phyloP scores from a whole-genome alignment of 2,113 vertebrate species.

The Colossoma macropomum region DNA sequence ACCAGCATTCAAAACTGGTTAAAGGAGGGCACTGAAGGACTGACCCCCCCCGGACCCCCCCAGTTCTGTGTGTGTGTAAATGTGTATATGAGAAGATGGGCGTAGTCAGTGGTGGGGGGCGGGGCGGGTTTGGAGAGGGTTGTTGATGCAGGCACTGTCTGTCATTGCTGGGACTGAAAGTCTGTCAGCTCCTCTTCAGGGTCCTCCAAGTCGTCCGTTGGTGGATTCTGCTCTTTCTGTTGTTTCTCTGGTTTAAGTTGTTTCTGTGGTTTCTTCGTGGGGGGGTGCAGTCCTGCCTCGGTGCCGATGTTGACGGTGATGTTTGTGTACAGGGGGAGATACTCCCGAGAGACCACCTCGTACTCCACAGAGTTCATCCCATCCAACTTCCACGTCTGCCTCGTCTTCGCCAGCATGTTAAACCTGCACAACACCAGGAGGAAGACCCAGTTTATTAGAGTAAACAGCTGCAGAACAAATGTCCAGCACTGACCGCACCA shows the following conservation, averaged over 20 bases:
- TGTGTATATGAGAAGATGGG: neutral
- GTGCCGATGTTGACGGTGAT: slow-evolving; percentile 82
- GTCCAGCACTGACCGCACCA: neutral
- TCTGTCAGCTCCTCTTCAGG: neutral
- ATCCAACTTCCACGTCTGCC: slow-evolving; percentile 74
- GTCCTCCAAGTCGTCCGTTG: neutral
- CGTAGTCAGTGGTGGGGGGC: neutral
- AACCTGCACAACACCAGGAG: slow-evolving; percentile 70
- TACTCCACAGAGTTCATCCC: slow-evolving; percentile 80
- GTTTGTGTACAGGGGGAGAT: slow-evolving; percentile 81
- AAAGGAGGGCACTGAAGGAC: slow-evolving; percentile 36
- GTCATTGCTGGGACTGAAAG: neutral
- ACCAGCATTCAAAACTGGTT: slow-evolving; percentile 18
- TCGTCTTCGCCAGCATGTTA: slow-evolving; percentile 79
- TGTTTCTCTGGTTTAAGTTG: neutral
- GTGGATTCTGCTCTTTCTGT: neutral
- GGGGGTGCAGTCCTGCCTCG: slow-evolving; percentile 56
- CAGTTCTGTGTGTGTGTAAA: neutral
- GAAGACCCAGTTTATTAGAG: neutral
- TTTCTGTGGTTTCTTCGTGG: neutral
- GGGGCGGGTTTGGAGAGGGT: neutral
- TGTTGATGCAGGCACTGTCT: neutral
- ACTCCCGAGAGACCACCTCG: slow-evolving; percentile 72
- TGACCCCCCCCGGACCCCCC: neutral
- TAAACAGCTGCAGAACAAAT: too few relatives aligned